These are phyloP conservation scores for Coendou prehensilis DNA, from an alignment of 2,797 vertebrate species.

Conservation along the genomic window DNA sequence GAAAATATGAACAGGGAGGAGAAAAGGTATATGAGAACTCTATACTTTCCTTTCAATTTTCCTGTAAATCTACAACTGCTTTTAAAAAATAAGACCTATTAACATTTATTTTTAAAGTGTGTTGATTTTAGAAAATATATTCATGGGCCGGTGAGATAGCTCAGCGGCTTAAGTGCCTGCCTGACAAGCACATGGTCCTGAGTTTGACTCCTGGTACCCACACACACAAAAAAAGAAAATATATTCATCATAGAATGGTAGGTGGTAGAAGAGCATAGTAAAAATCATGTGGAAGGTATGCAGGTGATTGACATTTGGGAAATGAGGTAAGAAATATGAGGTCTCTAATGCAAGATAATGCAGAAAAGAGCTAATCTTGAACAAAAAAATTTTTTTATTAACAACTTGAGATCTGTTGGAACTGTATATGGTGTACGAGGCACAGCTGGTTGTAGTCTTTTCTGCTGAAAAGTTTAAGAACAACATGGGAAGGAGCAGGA, in stretches of 20 bases:
- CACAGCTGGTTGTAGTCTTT: background rate
- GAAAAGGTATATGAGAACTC: background rate
- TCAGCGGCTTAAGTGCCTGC: too few relatives aligned
- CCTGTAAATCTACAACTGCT: background rate
- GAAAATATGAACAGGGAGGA: background rate
- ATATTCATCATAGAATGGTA: background rate
- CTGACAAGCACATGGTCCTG: too few relatives aligned
- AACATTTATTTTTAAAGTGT: background rate
- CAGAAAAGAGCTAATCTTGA: background rate
- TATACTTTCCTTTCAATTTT: slow-evolving; percentile 4
- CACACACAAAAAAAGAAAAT: background rate
- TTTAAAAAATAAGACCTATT: slow-evolving; percentile 6
- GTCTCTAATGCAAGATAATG: background rate
- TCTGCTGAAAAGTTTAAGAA: background rate
- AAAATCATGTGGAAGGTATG: background rate
- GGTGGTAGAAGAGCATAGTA: background rate
- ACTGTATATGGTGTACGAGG: background rate
- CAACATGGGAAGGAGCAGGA: background rate
- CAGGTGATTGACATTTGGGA: background rate
- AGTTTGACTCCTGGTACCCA: too few relatives aligned
- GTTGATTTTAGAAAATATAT: background rate
- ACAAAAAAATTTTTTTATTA: background rate
- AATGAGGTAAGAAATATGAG: background rate
- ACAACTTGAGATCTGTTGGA: background rate
- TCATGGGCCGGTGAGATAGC: background rate